phyloP scores from a whole-genome alignment of 2,113 vertebrate genomes.

The Myrmecobius fasciatus region DNA sequence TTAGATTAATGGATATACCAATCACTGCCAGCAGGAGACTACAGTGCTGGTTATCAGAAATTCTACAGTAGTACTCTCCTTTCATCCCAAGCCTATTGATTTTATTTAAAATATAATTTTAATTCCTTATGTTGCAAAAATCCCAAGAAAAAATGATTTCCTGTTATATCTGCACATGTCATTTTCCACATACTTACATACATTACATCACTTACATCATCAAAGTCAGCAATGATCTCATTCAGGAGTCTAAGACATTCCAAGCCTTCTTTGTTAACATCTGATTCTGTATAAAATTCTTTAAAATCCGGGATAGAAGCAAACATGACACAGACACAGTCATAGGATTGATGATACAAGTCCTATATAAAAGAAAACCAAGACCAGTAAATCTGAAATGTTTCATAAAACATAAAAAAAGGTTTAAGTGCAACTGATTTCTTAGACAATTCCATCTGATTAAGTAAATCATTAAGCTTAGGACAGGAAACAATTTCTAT shows the following conservation, averaged over 20 bases:
- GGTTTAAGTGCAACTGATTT: neutral
- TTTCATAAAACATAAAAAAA: neutral
- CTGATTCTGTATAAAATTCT: slow-evolving; percentile 98
- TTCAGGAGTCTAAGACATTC: slow-evolving; percentile 97
- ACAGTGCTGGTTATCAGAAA: neutral
- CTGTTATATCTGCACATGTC: neutral
- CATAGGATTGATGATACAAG: slow-evolving; percentile 97
- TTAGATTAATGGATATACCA: neutral
- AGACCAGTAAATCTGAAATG: slow-evolving; percentile 44
- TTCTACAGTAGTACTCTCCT: neutral
- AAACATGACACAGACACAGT: slow-evolving; percentile 98
- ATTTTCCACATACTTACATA: slow-evolving; percentile 9
- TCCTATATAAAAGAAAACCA: slow-evolving; percentile 86
- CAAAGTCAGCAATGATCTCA: slow-evolving; percentile 98
- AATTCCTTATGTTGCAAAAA: neutral
- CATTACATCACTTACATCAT: slow-evolving; percentile 90
- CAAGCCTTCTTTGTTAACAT: slow-evolving; percentile 98
- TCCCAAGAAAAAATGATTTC: neutral
- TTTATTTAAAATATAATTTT: neutral
- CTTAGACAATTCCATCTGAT: rapidly evolving
- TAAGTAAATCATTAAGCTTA: rapidly evolving
- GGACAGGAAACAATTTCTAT: neutral
- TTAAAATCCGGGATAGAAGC: slow-evolving; percentile 99
- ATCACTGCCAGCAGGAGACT: neutral
- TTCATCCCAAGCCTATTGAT: neutral